Base-by-base conservation (phyloP, 1,140 invertebrate species). In the Nylanderia fulva region DNA sequence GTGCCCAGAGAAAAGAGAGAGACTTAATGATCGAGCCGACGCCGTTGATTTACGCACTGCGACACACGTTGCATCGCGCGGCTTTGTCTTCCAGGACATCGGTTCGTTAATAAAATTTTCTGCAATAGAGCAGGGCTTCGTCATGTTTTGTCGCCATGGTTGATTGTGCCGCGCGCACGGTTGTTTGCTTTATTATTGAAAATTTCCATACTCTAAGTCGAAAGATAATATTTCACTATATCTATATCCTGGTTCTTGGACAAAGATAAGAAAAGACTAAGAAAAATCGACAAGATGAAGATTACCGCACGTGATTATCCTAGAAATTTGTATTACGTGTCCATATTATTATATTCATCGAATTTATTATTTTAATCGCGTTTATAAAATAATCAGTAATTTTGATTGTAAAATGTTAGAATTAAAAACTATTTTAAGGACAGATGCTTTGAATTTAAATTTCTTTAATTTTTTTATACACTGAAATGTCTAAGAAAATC, bases 21-120 rank as follows among this genome's bases (percentile, higher is more conserved):
- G 66, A 48, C 63, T 85, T 91, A 92, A 92, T 87, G 90, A 91
- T 86, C 80, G 61, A 60, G 74, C 76, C 64, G 82, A 42, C 69
- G 60, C 29, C 42, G 42, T 84, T 92, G 90, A 93, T 90, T 92
- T 92, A 93, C 90, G 85, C 82, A 85, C 87, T 77, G 84, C 61
- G 80, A 86, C 87, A 86, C 72, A 85, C 85, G 82, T 39, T 56
- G 76, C 58, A 24, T 11, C 64, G 63, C 71, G 63, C 71, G 75
- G 85, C 88, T 93, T 91, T 90, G 89, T 92, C 91, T 92, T 93
- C 92, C 91, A 91, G 91, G 89, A n/a, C n/a, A 87, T 92, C 83
- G 86, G 74, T 80, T 92, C 89, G 89, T 93, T 91, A 91, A 93
- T 93, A 92, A 93, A 93, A 92, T 89, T 88, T 86, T 86, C 86